These are phyloP conservation scores for Campoplex nolae DNA, from an alignment of 2,888 invertebrate species.

Conservation along the genomic window DNA sequence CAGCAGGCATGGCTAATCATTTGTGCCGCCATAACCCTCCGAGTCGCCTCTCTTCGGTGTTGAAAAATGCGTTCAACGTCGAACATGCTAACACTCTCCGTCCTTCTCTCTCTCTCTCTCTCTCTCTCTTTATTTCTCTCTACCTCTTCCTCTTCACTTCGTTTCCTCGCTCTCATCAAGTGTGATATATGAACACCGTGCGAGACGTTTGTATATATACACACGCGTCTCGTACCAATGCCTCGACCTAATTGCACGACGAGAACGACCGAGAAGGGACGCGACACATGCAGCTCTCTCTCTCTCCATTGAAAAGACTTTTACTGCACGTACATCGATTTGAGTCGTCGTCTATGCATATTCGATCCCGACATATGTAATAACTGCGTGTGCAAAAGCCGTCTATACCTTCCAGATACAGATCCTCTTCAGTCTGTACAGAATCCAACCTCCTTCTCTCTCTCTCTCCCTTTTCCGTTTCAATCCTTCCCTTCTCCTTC, in stretches of 20 bases:
- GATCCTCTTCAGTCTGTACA: neutral
- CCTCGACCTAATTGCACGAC: constrained; percentile 61
- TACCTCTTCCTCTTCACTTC: constrained; percentile 1
- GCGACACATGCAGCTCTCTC: neutral
- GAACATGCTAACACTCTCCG: constrained; percentile 14
- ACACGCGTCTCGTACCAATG: constrained; percentile 30
- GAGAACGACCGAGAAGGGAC: constrained; percentile 12
- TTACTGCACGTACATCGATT: constrained; percentile 20
- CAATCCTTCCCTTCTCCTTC: neutral
- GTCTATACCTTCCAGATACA: constrained; percentile 18
- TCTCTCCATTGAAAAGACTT: constrained; percentile 9
- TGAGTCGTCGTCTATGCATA: constrained; percentile 36
- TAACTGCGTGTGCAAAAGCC: constrained; percentile 54
- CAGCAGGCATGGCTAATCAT: constrained; percentile 41
- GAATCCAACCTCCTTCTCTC: neutral
- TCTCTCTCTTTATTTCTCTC: too few relatives aligned
- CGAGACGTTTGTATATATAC: neutral
- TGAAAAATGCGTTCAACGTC: neutral
- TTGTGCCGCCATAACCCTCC: neutral
- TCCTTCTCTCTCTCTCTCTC: neutral
- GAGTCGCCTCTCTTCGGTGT: constrained; percentile 6
- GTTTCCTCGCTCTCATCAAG: neutral
- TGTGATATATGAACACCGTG: neutral
- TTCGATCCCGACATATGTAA: constrained; percentile 57
- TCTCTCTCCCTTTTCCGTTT: too few relatives aligned